Conservation (phyloP, 2,888 invertebrate species). For the Drosophila sordidula region DNA sequence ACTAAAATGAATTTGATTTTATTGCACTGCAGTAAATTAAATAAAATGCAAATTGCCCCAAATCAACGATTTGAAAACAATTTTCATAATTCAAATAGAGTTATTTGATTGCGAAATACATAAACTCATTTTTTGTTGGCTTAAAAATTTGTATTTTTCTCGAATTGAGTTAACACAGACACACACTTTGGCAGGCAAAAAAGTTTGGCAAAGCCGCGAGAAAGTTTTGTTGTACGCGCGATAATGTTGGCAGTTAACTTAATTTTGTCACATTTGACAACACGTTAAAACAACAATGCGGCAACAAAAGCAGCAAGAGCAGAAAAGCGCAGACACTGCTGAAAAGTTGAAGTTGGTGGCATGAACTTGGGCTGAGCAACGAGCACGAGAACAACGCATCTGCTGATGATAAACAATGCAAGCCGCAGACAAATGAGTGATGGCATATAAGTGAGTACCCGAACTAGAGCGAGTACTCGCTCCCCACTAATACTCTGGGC, state of each 20-base stretch:
- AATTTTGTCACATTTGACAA: conserved; percentile 82
- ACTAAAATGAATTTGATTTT: background rate
- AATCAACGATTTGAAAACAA: background rate
- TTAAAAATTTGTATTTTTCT: background rate
- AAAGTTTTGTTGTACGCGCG: conserved; percentile 64
- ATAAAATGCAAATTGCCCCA: background rate
- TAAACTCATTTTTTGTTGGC: background rate
- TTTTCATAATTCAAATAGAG: conserved; percentile 9
- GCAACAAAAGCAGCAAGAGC: conserved; percentile 7
- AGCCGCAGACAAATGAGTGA: conserved; percentile 76
- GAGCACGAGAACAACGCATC: conserved; percentile 14
- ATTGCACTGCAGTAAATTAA: conserved; percentile 6
- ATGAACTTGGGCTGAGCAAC: conserved; percentile 26
- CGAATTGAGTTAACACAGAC: no score
- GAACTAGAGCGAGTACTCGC: conserved; percentile 1
- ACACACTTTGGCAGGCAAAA: conserved; percentile 4
- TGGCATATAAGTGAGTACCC: conserved; percentile 43
- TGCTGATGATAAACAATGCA: conserved; percentile 65
- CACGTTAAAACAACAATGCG: conserved; percentile 70
- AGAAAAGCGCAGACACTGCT: conserved; percentile 28
- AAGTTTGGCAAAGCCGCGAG: conserved; percentile 33
- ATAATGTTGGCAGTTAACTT: conserved; percentile 80
- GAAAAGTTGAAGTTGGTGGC: conserved; percentile 41
- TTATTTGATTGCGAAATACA: conserved; percentile 4
- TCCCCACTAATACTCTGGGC: background rate